Evolutionary conservation across 92 coral and sea anemone genomes (phyloP), one percentile per base, ranked within the genome.

Genomic region (Epizoanthus scotinus): DNA sequence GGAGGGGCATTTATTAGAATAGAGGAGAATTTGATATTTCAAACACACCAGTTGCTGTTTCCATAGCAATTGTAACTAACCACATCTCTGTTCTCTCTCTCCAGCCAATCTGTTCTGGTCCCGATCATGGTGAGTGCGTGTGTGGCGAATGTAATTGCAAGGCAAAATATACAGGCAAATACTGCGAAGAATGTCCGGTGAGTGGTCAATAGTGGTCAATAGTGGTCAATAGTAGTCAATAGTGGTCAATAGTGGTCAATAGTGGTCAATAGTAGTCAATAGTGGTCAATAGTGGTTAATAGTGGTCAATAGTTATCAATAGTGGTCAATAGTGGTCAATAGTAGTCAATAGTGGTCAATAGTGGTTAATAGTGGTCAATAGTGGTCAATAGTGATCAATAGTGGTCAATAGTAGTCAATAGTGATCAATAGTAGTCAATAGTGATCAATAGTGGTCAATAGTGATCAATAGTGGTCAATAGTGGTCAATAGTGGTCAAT

Each of bases 151-250:
- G 98, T 64, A 79, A 72, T 29, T 94, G 98, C 62, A 86, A 85
- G 29, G 49, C 90, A 9, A 81, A 84, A 12, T 93, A 88, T 69
- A 90, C 84, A n/a, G 98, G 98, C 20, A 86, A 78, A 40, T 83
- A 63, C 83, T 94, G 98, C 61, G 93, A 93, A 54, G 88, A 89
- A 44, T 94, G 98, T 80, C 98, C 94, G 79, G 98, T 94, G 73
- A 84, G 98, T 63, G 14, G 52, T 47, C 0, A 44, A 44, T 42
- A 7, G 5, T 34, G 4, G n/a, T n/a, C n/a, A n/a, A n/a, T n/a
- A n/a, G n/a, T n/a, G n/a, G n/a, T n/a, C n/a, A n/a, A n/a, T n/a
- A 84, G 98, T 63, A 9, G 52, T 47, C 0, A 44, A 44, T 42
- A 7, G 5, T 34, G 4, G n/a, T n/a, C n/a, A n/a, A n/a, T n/a